These are phyloP conservation scores for Zaprionus nigranus DNA, from an alignment of 1,140 invertebrate genomes.

Conservation along the genomic window DNA sequence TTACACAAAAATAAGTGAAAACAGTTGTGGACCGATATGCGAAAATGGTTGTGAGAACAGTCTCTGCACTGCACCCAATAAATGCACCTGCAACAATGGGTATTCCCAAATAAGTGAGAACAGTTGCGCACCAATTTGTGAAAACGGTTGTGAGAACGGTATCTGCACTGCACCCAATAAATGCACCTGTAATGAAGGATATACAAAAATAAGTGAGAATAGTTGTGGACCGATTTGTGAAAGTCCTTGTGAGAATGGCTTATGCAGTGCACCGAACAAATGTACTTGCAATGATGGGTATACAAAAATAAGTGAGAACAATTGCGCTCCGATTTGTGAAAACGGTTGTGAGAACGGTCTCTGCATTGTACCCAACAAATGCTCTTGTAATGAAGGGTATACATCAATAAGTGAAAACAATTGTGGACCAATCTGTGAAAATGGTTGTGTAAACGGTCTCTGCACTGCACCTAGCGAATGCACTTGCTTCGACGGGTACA, in stretches of 20 bases:
- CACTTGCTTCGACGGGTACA: conserved; percentile 24
- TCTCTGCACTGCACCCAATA: background rate
- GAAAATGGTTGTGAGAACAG: conserved; percentile 28
- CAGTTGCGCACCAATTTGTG: background rate
- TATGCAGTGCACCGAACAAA: too few species aligned
- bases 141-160: conserved; percentile 36
- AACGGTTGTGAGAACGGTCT: too few species aligned
- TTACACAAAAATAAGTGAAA: conserved; percentile 10
- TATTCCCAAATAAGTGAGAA: conserved; percentile 19
- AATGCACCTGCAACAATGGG: conserved; percentile 10
- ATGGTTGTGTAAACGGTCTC: conserved; percentile 36
- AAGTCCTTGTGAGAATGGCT: too few species aligned
- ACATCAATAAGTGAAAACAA: background rate
- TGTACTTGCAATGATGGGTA: too few species aligned
- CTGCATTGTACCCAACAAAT: too few species aligned
- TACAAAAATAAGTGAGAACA: too few species aligned
- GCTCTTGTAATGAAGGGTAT: too few species aligned
- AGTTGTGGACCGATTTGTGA: too few species aligned
- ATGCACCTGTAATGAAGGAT: conserved; percentile 23
- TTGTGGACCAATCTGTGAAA: conserved; percentile 27
- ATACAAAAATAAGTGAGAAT: too few species aligned
- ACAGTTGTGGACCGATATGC: conserved; percentile 23
- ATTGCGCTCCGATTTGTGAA: too few species aligned
- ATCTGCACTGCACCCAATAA: conserved; percentile 25
- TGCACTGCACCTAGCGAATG: conserved; percentile 28